Percentiles rank a stretch among this genome's conserved stretches.
Conservation (phyloP, 2,888 invertebrate genomes). For the Bombyx huttoni region DNA sequence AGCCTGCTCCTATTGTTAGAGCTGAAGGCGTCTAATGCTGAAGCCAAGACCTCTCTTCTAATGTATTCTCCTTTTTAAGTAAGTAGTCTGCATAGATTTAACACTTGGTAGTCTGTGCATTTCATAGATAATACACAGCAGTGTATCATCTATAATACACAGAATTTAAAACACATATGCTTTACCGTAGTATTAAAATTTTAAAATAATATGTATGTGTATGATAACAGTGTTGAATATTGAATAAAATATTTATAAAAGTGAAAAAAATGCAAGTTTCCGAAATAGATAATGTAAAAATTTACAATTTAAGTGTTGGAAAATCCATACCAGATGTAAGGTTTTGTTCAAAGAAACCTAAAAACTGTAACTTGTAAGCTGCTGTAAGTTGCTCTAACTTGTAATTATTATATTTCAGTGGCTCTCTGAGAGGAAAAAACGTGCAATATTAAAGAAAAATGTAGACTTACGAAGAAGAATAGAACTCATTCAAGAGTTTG, state of each 20-base stretch:
- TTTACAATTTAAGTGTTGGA: slow-evolving; percentile 97
- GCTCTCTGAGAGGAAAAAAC: slow-evolving; percentile 87
- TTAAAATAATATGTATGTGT: too few species aligned
- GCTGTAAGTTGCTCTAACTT: background rate
- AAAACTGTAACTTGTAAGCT: slow-evolving; percentile 3
- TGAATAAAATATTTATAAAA: background rate
- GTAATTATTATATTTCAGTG: slow-evolving; percentile 72
- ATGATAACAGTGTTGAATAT: too few species aligned
- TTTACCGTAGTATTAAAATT: too few species aligned
- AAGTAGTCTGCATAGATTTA: too few species aligned
- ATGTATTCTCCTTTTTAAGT: too few species aligned
- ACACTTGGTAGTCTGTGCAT: too few species aligned
- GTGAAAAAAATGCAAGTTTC: slow-evolving; percentile 85
- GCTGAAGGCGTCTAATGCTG: too few species aligned
- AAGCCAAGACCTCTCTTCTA: too few species aligned
- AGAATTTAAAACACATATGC: too few species aligned
- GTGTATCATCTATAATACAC: too few species aligned
- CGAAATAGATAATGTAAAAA: slow-evolving; percentile 95
- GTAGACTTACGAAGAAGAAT: slow-evolving; percentile 91
- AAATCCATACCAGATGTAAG: slow-evolving; percentile 97
- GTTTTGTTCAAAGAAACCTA: slow-evolving; percentile 13
- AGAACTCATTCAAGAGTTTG: slow-evolving; percentile 98
- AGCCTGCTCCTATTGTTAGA: too few species aligned
- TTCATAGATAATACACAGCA: too few species aligned
- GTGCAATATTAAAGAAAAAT: slow-evolving; percentile 88